These are phyloP conservation scores for Anser cygnoides DNA, from an alignment of 2,113 vertebrate genomes.

Conservation along the genomic window DNA sequence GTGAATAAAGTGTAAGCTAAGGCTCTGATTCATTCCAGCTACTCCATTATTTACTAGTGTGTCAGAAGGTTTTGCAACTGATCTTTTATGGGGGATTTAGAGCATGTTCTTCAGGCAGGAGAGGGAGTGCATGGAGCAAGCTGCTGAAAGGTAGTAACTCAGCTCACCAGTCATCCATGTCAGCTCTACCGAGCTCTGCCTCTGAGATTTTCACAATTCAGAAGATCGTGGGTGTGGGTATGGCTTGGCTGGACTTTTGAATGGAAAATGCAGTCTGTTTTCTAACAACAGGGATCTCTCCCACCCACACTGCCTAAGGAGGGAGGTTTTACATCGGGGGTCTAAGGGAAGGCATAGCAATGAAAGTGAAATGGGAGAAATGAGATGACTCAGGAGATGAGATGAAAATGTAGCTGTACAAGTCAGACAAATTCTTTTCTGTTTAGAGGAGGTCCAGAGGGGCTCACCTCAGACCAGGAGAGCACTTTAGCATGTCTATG, in stretches of 20 bases:
- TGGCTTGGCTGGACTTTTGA: not conserved
- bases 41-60: slow-evolving; percentile 2
- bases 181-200: not conserved
- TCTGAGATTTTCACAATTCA: not conserved
- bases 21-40: slow-evolving; percentile 34
- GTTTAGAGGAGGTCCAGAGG: not conserved
- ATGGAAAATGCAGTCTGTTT: not conserved
- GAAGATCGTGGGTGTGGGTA: not conserved
- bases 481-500: not conserved
- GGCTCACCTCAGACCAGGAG: not conserved
- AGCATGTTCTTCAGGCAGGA: not conserved
- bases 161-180: not conserved
- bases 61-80: not conserved
- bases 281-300: not conserved
- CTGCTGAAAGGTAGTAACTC: not conserved
- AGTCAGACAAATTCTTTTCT: not conserved
- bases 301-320: not conserved
- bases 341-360: not conserved
- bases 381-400: not conserved
- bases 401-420: fast-evolving
- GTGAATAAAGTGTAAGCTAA: slow-evolving; percentile 34
- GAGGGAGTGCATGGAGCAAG: not conserved
- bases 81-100: not conserved
- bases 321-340: not conserved
- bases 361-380: not conserved